Conservation (phyloP, 2,113 vertebrate genomes). For the Dipodomys spectabilis region DNA sequence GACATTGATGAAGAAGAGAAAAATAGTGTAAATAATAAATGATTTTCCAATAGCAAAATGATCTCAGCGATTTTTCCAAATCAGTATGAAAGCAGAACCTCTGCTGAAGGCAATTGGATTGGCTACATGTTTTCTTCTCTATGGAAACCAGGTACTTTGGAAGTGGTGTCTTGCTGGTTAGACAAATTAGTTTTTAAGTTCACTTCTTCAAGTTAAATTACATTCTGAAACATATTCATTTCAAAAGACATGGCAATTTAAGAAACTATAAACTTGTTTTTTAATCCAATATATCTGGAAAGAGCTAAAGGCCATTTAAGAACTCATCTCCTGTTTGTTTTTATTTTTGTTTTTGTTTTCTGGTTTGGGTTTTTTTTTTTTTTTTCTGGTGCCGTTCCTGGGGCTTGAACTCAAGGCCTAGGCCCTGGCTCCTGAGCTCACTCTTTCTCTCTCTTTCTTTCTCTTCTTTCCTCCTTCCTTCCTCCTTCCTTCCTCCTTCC, state of each 20-base stretch:
- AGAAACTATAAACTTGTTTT: background rate
- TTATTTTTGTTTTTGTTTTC: background rate
- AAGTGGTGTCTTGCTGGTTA: background rate
- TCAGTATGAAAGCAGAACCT: background rate
- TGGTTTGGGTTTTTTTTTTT: too few species aligned
- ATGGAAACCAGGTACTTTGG: background rate
- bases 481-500: too few species aligned
- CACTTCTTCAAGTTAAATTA: constrained; percentile 19
- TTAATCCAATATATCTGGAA: background rate
- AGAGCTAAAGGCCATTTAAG: background rate
- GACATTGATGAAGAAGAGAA: background rate
- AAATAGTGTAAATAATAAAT: constrained; percentile 2
- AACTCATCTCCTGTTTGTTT: background rate
- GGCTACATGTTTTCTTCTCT: background rate
- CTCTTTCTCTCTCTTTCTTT: too few species aligned
- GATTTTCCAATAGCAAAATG: background rate
- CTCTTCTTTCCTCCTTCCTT: too few species aligned
- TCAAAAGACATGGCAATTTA: background rate
- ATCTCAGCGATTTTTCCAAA: background rate
- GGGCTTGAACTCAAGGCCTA: too few species aligned
- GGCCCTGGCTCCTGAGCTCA: too few species aligned
- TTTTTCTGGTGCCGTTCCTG: too few species aligned
- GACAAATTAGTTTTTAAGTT: background rate
- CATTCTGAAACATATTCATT: background rate
- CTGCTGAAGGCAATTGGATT: background rate